Base-by-base conservation (phyloP, 2,888 invertebrate species). In the Chrysolina oricalcia region DNA sequence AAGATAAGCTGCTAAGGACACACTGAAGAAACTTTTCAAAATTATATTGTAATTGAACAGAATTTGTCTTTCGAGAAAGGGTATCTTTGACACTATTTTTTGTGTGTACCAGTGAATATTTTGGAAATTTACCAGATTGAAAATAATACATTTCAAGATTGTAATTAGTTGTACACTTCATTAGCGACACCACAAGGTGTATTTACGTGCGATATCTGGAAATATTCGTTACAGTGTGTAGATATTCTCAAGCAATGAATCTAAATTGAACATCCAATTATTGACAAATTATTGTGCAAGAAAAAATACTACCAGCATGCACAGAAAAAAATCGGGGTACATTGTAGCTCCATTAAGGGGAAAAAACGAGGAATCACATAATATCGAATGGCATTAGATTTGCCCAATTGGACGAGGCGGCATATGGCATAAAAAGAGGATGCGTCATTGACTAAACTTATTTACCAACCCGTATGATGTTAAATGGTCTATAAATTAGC, bases 351-450 rank as follows among this genome's bases (percentile, higher is more conserved):
- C 46, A 70, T 74, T 70, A 69, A 69, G 56, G 75, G 48, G 59
- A 74, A 74, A 74, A 78, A 75, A 70, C 62, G 53, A 41, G 59
- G 69, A 68, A 66, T 70, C 72, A 73, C 62, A 70, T 73, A 63
- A 71, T 74, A 75, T 77, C 74, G 64, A 74, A 76, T 76, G 75
- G 78, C 74, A 78, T 78, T 78, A 70, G 75, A 70, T 78, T 78
- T 78, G 72, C 71, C 70, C 72, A 75, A 74, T 76, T 72, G 68
- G 56, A 46, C n/a, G 50, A 9, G 23, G 64, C 72, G 46, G 74
- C 64, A 69, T 70, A 56, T 65, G 56, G 74, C 59, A 50, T 63
- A 63, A 63, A 64, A 70, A 75, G 68, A 66, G 73, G 76, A 76
- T 76, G 76, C 73, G 75, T 75, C 75, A 75, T 72, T 67, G 68